phyloP scores from a whole-genome alignment of 2,113 vertebrate genomes.

The Riparia riparia region DNA sequence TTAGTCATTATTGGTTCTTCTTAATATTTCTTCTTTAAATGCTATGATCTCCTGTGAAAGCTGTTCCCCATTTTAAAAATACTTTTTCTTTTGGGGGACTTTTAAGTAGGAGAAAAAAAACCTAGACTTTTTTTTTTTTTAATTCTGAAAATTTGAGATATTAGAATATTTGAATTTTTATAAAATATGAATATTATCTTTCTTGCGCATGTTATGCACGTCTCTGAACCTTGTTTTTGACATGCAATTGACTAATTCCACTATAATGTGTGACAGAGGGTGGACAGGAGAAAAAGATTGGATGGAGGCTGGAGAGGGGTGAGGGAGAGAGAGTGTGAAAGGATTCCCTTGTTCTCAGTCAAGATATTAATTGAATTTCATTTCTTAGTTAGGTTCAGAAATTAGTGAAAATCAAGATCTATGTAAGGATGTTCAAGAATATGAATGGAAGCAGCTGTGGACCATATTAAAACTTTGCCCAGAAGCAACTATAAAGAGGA shows the following conservation, averaged over 20 bases:
- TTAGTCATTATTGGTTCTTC: neutral
- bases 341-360: neutral
- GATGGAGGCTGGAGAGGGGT: fast-evolving
- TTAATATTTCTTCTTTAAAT: neutral
- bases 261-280: neutral
- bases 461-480: neutral
- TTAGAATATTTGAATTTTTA: neutral
- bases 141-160: neutral
- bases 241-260: neutral
- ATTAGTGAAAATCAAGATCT: neutral
- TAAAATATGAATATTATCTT: neutral
- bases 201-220: neutral
- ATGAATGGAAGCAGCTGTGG: neutral
- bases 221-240: neutral
- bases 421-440: neutral
- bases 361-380: neutral
- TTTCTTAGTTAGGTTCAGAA: neutral
- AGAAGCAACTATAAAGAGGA: neutral
- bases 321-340: neutral
- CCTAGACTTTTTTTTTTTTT: neutral
- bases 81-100: neutral
- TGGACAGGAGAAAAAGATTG: neutral
- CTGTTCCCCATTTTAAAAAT: neutral
- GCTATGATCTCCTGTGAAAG: neutral
- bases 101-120: neutral